These are phyloP conservation scores for Elaeidobius kamerunicus DNA, from an alignment of 2,888 invertebrate genomes.

Conservation along the genomic window DNA sequence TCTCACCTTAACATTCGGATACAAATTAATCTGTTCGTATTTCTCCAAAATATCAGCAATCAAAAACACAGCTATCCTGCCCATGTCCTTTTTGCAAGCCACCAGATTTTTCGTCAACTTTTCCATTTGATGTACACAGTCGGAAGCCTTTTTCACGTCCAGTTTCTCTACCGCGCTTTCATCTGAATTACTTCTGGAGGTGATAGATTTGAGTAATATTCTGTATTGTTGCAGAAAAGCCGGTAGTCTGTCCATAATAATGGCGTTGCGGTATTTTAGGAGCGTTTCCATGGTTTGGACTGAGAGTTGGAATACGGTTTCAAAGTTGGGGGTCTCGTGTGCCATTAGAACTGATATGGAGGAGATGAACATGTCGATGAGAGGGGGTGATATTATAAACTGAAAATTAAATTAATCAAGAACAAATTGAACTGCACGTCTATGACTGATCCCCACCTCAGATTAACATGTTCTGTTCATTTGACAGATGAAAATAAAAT, in stretches of 20 bases:
- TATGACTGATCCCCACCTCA: no score
- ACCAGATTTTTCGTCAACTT: constrained; percentile 46
- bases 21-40: constrained; percentile 49
- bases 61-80: constrained; percentile 50
- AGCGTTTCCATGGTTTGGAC: constrained; percentile 42
- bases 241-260: constrained; percentile 46
- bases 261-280: constrained; percentile 42
- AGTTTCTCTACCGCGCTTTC: constrained; percentile 23
- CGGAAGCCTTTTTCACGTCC: constrained; percentile 37
- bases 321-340: constrained; percentile 35
- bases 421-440: no score
- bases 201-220: constrained; percentile 40
- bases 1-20: constrained; percentile 51
- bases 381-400: constrained; percentile 40
- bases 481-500: no score
- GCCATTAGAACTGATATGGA: constrained; percentile 36
- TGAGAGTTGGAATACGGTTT: constrained; percentile 35
- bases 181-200: constrained; percentile 40
- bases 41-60: constrained; percentile 51
- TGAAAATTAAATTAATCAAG: constrained; percentile 40
- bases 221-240: constrained; percentile 46
- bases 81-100: constrained; percentile 46
- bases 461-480: no score
- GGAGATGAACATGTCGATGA: constrained; percentile 41
- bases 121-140: constrained; percentile 48